phyloP scores from a whole-genome alignment of 2,113 vertebrate species.

The Cryptotis parvus region DNA sequence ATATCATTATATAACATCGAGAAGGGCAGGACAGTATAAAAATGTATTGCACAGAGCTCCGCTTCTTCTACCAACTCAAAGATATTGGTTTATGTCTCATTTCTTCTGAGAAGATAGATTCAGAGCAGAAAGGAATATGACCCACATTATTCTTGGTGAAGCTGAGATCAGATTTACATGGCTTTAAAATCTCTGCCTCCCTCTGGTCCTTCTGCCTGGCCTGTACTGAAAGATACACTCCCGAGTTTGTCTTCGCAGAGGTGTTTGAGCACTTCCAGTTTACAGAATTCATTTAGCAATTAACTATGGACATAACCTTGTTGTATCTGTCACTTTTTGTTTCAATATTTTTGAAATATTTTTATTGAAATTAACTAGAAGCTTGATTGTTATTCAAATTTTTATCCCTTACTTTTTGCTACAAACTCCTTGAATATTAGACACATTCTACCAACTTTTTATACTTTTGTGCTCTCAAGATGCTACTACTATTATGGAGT shows the following conservation, averaged over 20 bases:
- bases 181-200: neutral
- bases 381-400: neutral
- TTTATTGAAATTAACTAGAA: slow-evolving; percentile 8
- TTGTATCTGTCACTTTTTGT: neutral
- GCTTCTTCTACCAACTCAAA: neutral
- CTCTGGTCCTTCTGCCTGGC: neutral
- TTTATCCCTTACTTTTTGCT: neutral
- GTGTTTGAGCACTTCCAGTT: neutral
- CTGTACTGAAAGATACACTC: neutral
- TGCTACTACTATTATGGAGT: neutral
- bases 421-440: neutral
- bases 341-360: neutral
- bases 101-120: slow-evolving; percentile 40
- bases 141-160: neutral
- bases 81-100: neutral
- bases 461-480: neutral
- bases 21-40: neutral
- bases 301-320: neutral
- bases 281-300: neutral
- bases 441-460: neutral
- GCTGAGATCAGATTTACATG: neutral
- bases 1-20: neutral
- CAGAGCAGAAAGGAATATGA: neutral
- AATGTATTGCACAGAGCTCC: neutral
- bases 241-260: neutral